Evolutionary conservation across 1,140 invertebrate species (phyloP).

Genomic region (Pogonognathellus flavescens): DNA sequence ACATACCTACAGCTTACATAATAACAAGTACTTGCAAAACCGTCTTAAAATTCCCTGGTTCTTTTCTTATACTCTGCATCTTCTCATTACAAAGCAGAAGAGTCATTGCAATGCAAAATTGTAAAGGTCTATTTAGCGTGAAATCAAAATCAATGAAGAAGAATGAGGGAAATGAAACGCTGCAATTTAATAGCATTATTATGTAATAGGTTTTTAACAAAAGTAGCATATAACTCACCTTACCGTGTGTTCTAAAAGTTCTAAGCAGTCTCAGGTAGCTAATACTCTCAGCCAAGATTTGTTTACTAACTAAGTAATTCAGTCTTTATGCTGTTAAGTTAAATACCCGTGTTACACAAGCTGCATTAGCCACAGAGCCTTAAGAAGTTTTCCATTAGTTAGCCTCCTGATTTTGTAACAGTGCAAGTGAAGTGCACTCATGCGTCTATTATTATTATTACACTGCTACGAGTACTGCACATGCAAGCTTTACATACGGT

Average conservation of each 20-base stretch:
- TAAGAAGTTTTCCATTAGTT: slow-evolving; percentile 6
- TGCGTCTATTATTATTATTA: slow-evolving; percentile 25
- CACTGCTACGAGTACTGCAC: background rate
- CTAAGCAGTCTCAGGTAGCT: too few species aligned
- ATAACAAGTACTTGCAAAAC: too few species aligned
- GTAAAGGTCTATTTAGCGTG: slow-evolving; percentile 50
- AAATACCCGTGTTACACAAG: too few species aligned
- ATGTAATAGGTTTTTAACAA: background rate
- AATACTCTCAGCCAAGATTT: too few species aligned
- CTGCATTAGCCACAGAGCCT: background rate
- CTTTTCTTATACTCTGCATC: background rate
- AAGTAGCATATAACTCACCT: background rate
- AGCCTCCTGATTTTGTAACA: slow-evolving; percentile 37
- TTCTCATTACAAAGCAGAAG: background rate
- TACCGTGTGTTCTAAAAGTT: too few species aligned
- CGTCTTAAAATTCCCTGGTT: too few species aligned
- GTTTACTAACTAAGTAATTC: too few species aligned
- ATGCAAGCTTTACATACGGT: too few species aligned
- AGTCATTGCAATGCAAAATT: slow-evolving; percentile 19
- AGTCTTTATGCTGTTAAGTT: too few species aligned
- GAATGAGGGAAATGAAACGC: slow-evolving; percentile 15
- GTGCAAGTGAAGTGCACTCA: slow-evolving; percentile 47
- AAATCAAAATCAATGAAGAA: slow-evolving; percentile 53
- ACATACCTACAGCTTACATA: too few species aligned
- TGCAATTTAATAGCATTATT: slow-evolving; percentile 37